Percentiles rank a stretch among this genome's conserved stretches.
Conservation (phyloP, 2,113 vertebrate species). For the Hyperoodon ampullatus region DNA sequence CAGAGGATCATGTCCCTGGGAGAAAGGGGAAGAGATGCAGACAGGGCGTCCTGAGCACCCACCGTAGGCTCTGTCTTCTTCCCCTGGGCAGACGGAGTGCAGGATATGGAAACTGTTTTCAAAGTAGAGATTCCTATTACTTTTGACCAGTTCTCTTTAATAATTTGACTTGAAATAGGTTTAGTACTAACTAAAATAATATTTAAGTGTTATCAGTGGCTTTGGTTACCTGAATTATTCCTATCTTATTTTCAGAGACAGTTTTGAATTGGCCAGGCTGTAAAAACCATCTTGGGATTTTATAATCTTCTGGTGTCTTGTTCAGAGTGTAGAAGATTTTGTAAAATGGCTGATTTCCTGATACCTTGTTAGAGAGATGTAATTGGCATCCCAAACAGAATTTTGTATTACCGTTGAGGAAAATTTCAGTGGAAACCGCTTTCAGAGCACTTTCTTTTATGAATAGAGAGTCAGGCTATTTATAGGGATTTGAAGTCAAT, state of each 20-base stretch:
- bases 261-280: not conserved
- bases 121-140: not conserved
- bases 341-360: not conserved
- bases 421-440: not conserved
- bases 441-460: not conserved
- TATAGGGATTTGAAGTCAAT: not conserved
- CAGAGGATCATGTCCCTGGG: not conserved
- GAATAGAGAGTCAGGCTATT: not conserved
- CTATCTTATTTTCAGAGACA: not conserved
- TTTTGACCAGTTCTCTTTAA: not conserved
- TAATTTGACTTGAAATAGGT: not conserved
- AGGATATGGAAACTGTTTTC: not conserved
- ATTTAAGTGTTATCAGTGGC: not conserved
- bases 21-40: accelerated
- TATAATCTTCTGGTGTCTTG: not conserved
- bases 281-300: not conserved
- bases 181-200: not conserved
- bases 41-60: no score
- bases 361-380: not conserved
- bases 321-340: not conserved
- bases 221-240: not conserved
- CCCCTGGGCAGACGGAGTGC: no score
- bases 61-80: not conserved
- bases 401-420: not conserved
- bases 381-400: not conserved